Evolutionary conservation across 1,140 invertebrate genomes (phyloP), one percentile per base, ranked within the genome.

Genomic region (Prorops nasuta): DNA sequence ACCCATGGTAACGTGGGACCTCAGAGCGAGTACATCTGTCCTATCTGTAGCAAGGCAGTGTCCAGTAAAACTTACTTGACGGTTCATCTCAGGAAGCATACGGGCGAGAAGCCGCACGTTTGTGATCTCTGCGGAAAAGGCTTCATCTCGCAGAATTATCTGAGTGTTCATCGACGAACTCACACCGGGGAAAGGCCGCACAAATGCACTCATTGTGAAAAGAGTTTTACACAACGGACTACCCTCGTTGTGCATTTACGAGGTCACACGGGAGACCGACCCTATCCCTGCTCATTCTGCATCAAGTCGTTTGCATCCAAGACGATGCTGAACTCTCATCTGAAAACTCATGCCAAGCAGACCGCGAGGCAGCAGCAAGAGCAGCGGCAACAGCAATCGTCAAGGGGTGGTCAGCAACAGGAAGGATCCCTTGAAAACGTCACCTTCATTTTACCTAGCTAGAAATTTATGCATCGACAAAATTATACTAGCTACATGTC

Each of bases 41-140:
- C 79, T 10, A 84, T 90, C 1, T 95, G 92, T 64, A 85, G 86
- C 10, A 91, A 83, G 36, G 63, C 74, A 0, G 83, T 84, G 8
- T 80, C 80, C 1, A 84, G 85, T 51, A 87, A 89, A 76, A 87
- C 90, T 0, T 91, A 91, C 10, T 67, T 94, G 7, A 89, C 86
- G 22, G 92, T 94, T 72, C 92, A 92, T 64, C 75, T 90, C 40
- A 74, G 90, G 10, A 91, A 89, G 14, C 90, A 92, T 67, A 85
- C 71, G 56, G 79, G 79, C 1, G 77, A 80, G 24, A 81, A 80
- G 51, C 80, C 80, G 0, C 78, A 79, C 44, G 64, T 72, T 0
- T 82, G 80, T 58, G 74, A 79, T 22, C 49, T 78, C 3, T 82
- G 84, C 41, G 84, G 84, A 14, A 89, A 88, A 58, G 82, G 83